phyloP scores from a whole-genome alignment of 2,797 vertebrate species.

The Alcedo atthis region DNA sequence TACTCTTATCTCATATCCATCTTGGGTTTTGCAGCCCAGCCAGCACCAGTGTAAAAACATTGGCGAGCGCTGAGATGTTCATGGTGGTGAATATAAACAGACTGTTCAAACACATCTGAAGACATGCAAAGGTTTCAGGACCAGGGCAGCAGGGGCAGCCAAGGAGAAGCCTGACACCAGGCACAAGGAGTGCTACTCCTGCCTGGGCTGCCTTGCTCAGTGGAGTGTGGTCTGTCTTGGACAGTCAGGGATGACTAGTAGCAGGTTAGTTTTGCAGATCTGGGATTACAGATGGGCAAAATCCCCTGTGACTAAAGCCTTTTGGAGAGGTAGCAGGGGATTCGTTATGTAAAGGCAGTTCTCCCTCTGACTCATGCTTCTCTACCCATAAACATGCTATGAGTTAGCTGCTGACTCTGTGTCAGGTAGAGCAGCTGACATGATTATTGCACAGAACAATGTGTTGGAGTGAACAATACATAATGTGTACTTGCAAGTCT shows the following conservation, averaged over 20 bases:
- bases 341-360: not conserved
- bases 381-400: not conserved
- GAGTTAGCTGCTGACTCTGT: not conserved
- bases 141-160: not conserved
- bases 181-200: not conserved
- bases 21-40: not conserved
- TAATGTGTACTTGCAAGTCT: not conserved
- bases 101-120: constrained; percentile 30
- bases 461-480: not conserved
- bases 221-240: rapidly evolving
- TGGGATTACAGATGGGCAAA: not conserved
- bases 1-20: constrained; percentile 30
- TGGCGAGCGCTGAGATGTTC: not conserved
- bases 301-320: not conserved
- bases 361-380: not conserved
- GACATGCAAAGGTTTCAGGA: constrained; percentile 7
- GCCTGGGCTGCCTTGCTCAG: not conserved
- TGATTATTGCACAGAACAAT: not conserved
- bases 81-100: constrained; percentile 39
- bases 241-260: not conserved
- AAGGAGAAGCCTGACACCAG: not conserved
- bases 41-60: constrained; percentile 45
- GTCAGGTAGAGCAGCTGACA: not conserved
- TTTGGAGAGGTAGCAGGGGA: not conserved
- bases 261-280: not conserved